These are phyloP conservation scores for Brachionus manjavacas DNA, from an alignment of 1,140 invertebrate species.

Conservation along the genomic window DNA sequence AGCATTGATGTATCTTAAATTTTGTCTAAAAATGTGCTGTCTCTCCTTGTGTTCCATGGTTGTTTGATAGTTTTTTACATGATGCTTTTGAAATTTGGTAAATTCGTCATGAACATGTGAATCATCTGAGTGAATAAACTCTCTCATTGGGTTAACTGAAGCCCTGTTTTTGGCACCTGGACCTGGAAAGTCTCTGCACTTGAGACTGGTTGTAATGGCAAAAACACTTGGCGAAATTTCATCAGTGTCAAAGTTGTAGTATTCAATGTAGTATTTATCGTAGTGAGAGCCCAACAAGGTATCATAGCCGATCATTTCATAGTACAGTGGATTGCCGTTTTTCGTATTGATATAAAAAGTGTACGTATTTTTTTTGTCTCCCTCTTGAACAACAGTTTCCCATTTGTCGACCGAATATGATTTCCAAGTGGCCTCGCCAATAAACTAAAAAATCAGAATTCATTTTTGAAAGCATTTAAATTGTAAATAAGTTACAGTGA, in stretches of 20 bases:
- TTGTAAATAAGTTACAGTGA: slow-evolving; percentile 44
- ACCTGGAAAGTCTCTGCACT: slow-evolving; percentile 77
- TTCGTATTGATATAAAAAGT: slow-evolving; percentile 60
- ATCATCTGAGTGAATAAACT: slow-evolving; percentile 69
- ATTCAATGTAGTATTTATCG: slow-evolving; percentile 86
- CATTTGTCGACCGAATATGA: slow-evolving; percentile 66
- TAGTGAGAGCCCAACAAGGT: slow-evolving; percentile 85
- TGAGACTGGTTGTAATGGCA: slow-evolving; percentile 61
- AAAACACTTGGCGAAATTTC: slow-evolving; percentile 17
- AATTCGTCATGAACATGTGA: slow-evolving; percentile 73
- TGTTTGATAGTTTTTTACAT: slow-evolving; percentile 67
- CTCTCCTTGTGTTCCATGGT: slow-evolving; percentile 67
- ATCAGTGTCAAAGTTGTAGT: slow-evolving; percentile 67
- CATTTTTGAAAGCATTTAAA: slow-evolving; percentile 43
- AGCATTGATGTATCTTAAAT: slow-evolving; percentile 75
- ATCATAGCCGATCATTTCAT: slow-evolving; percentile 89
- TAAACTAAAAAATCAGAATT: slow-evolving; percentile 37
- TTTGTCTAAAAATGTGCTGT: slow-evolving; percentile 78
- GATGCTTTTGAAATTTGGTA: slow-evolving; percentile 68
- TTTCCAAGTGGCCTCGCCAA: slow-evolving; percentile 45
- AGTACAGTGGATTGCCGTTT: slow-evolving; percentile 65
- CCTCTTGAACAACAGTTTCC: slow-evolving; percentile 64
- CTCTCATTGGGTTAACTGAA: slow-evolving; percentile 76
- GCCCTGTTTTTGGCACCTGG: slow-evolving; percentile 67
- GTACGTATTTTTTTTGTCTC: slow-evolving; percentile 78